phyloP scores from a whole-genome alignment of 2,888 invertebrate genomes.

The Cyclophora punctaria region DNA sequence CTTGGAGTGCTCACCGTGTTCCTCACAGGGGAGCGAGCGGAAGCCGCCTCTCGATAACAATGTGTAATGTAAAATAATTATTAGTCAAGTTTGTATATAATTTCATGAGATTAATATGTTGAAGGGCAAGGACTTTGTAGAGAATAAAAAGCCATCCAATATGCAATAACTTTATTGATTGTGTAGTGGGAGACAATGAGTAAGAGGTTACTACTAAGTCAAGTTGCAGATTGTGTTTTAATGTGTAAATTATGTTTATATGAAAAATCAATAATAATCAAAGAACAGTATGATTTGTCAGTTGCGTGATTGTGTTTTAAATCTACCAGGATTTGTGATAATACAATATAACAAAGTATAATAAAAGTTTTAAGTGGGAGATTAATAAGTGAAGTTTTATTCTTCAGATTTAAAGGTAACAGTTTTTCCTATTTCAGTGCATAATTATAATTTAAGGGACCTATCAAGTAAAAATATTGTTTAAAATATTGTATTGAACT shows the following conservation, averaged over 20 bases:
- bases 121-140: constrained; percentile 61
- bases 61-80: constrained; percentile 65
- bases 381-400: constrained; percentile 72
- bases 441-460: too few species aligned
- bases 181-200: constrained; percentile 65
- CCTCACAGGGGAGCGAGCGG: constrained; percentile 34
- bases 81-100: constrained; percentile 74
- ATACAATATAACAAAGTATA: constrained; percentile 81
- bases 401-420: constrained; percentile 58
- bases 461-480: too few species aligned
- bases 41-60: constrained; percentile 42
- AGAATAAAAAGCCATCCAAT: constrained; percentile 69
- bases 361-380: constrained; percentile 77
- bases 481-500: too few species aligned
- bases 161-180: constrained; percentile 70
- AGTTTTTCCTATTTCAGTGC: constrained; percentile 19
- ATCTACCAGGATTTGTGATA: constrained; percentile 85
- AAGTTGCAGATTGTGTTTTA: constrained; percentile 69
- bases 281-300: constrained; percentile 72
- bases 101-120: constrained; percentile 69
- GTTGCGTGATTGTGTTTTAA: constrained; percentile 80
- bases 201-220: constrained; percentile 68
- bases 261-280: constrained; percentile 72
- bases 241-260: constrained; percentile 75
- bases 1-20: constrained; percentile 41